Percentiles rank a stretch among this genome's conserved stretches.
Conservation (phyloP, 2,113 vertebrate species). For the Datnioides undecimradiatus region DNA sequence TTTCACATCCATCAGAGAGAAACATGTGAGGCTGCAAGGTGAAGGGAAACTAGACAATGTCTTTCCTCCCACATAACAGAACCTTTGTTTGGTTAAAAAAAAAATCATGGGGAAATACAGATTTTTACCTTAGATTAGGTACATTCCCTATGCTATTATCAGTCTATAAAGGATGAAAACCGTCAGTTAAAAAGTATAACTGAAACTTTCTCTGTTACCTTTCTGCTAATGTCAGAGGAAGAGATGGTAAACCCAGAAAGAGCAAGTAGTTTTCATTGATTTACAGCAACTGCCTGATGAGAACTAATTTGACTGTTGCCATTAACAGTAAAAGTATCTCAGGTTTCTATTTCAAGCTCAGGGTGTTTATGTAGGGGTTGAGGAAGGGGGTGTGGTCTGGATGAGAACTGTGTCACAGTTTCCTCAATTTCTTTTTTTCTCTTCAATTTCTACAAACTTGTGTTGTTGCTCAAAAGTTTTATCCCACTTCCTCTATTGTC, state of each 20-base stretch:
- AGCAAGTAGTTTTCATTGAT: slow-evolving; percentile 1
- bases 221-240: not conserved
- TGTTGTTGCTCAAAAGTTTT: slow-evolving; percentile 18
- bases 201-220: not conserved
- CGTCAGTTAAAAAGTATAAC: not conserved
- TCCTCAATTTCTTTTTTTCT: slow-evolving; percentile 53
- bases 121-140: slow-evolving; percentile 9
- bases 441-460: slow-evolving; percentile 34
- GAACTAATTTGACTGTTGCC: not conserved
- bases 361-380: slow-evolving; percentile 34
- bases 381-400: slow-evolving; percentile 53
- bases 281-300: not conserved
- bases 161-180: not conserved
- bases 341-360: slow-evolving; percentile 56
- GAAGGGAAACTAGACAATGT: slow-evolving; percentile 52
- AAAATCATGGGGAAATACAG: slow-evolving; percentile 30
- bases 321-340: slow-evolving; percentile 18
- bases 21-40: slow-evolving; percentile 28
- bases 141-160: not conserved
- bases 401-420: slow-evolving; percentile 62
- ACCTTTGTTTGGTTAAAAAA: slow-evolving; percentile 27
- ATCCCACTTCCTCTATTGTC: not conserved
- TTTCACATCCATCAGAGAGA: slow-evolving; percentile 49
- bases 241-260: not conserved
- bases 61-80: slow-evolving; percentile 44